A percentile compares a stretch with the other conserved stretches of the same genome.
phyloP scores from a whole-genome alignment of 2,797 vertebrate genomes.

The Spinibarbus caldwelli region DNA sequence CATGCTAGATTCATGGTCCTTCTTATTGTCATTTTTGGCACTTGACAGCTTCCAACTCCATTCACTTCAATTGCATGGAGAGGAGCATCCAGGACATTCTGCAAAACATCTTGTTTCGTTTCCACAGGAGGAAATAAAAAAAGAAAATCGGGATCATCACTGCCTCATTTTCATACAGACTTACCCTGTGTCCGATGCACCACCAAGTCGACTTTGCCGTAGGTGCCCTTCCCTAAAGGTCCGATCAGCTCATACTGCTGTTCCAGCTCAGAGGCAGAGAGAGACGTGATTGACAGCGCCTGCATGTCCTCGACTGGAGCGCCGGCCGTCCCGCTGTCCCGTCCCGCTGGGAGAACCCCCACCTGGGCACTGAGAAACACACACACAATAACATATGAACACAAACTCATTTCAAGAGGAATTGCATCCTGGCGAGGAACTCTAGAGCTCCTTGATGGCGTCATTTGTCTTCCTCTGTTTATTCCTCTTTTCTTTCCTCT shows the following conservation, averaged over 20 bases:
- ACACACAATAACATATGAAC: neutral
- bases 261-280: conserved; percentile 90
- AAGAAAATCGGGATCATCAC: neutral
- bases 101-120: too few species aligned
- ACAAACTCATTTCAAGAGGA: neutral
- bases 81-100: neutral
- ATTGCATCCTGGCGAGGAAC: neutral
- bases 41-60: neutral
- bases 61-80: neutral
- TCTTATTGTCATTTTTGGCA: neutral
- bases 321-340: conserved; percentile 70
- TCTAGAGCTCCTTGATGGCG: neutral
- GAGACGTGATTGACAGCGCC: conserved; percentile 90
- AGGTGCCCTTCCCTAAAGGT: conserved; percentile 97
- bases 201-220: conserved; percentile 95
- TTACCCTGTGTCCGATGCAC: conserved; percentile 93
- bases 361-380: conserved; percentile 77
- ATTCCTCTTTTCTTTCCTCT: conserved; percentile 7
- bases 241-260: conserved; percentile 96
- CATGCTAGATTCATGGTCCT: neutral
- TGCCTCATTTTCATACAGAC: neutral
- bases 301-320: conserved; percentile 97
- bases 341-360: conserved; percentile 75
- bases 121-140: too few species aligned
- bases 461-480: neutral